A percentile compares a stretch with the other conserved stretches of the same genome.
Conservation (phyloP, 2,113 vertebrate genomes). For the Chinchilla lanigera region DNA sequence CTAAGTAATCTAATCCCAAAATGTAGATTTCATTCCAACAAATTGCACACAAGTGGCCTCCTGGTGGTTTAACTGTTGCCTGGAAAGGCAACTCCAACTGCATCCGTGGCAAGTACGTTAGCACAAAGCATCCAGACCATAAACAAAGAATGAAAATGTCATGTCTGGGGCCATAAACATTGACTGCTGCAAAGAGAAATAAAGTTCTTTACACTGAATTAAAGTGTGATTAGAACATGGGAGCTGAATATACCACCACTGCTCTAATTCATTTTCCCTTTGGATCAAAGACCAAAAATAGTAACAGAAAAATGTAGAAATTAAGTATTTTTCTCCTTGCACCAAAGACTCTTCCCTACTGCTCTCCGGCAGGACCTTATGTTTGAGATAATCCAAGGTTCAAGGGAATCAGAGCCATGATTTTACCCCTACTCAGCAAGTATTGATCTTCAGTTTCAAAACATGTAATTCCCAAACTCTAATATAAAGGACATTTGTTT, state of each 20-base stretch:
- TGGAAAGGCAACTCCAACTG: constrained; percentile 67
- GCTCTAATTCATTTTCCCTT: constrained; percentile 37
- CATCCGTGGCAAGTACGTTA: constrained; percentile 7
- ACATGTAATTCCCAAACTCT: neutral
- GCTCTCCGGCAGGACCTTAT: neutral
- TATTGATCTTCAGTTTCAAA: neutral
- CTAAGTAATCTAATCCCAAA: constrained; percentile 81
- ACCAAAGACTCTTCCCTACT: neutral
- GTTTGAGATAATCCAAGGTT: constrained; percentile 26
- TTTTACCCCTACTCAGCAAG: neutral
- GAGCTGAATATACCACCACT: neutral
- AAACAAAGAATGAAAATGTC: constrained; percentile 58
- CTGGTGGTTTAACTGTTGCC: constrained; percentile 78
- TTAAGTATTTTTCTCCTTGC: neutral
- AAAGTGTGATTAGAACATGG: constrained; percentile 36
- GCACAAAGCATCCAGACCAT: constrained; percentile 11
- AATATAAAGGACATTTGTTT: neutral
- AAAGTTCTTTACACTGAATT: neutral
- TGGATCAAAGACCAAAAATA: constrained; percentile 34
- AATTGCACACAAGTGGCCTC: constrained; percentile 82
- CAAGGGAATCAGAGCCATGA: neutral
- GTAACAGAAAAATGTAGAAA: constrained; percentile 37
- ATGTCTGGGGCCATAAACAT: neutral
- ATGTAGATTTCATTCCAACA: constrained; percentile 81
- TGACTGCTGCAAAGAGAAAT: neutral